Conservation (phyloP, 2,888 invertebrate genomes). For the Drosophila ezoana region DNA sequence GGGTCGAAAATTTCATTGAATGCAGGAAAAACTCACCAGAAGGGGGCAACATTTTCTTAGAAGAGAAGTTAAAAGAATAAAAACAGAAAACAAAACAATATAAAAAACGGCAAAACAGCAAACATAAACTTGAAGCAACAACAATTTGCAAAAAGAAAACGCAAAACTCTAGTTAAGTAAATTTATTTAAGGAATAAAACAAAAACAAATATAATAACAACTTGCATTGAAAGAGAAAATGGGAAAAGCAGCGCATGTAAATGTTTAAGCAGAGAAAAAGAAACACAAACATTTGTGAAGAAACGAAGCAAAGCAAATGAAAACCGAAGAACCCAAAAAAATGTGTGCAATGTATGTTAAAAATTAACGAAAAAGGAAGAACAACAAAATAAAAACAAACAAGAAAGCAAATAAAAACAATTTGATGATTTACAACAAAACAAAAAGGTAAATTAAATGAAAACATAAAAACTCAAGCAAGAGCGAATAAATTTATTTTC, state of each 20-base stretch:
- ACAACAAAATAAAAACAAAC: constrained; percentile 30
- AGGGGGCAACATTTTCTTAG: constrained; percentile 14
- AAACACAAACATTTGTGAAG: constrained; percentile 39
- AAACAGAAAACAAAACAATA: constrained; percentile 4
- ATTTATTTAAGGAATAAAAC: constrained; percentile 23
- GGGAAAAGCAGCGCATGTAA: constrained; percentile 27
- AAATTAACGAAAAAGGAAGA: constrained; percentile 23
- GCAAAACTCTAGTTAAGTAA: constrained; percentile 41
- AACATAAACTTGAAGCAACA: constrained; percentile 30
- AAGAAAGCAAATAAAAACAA: constrained; percentile 47
- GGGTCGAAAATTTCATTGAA: constrained; percentile 19
- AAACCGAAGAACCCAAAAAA: constrained; percentile 28
- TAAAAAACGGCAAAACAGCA: constrained; percentile 8
- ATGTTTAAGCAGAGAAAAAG: constrained; percentile 37
- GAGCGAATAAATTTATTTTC: constrained; percentile 23
- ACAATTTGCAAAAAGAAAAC: constrained; percentile 20
- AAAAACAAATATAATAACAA: constrained; percentile 7
- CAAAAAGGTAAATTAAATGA: constrained; percentile 30
- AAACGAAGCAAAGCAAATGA: constrained; percentile 28
- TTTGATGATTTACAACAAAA: constrained; percentile 13
- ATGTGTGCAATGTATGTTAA: constrained; percentile 70
- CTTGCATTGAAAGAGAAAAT: constrained; percentile 26
- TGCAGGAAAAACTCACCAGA: constrained; percentile 29
- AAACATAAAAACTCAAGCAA: constrained; percentile 27
- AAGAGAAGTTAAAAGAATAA: constrained; percentile 3